Base-by-base conservation (phyloP, 2,888 invertebrate species). In the Eupithecia centaureata region DNA sequence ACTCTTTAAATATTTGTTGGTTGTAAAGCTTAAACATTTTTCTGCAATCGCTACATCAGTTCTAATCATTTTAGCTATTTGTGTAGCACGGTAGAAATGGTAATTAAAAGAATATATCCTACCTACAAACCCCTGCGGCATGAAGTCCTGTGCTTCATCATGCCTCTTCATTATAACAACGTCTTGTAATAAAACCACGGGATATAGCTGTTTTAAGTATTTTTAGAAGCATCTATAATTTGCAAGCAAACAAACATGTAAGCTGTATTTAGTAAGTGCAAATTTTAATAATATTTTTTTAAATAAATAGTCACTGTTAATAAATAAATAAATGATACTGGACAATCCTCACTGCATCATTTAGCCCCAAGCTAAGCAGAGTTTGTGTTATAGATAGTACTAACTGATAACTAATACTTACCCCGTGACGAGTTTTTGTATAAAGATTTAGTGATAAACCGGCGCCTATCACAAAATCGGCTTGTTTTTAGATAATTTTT, bases 1-100 rank as follows among this genome's bases (percentile, higher is more conserved):
- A 7, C 10, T 33, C 5, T 33, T 5, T 33, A 5, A 33, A 33
- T 42, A 42, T 5, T 5, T n/a, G 0, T 42, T 7, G 2, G 2
- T n/a, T 5, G 8, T n/a, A 10, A 10, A 22, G 38, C 18, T 33
- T 2, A 27, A 15, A 18, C 3, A 3, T 54, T 62, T 62, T 69
- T 68, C 80, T 89, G 86, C 81, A 5, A 63, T 76, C 88, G 7
- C 63, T 90, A 89, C 86, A 38, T 35, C 27, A 70, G 71, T 82
- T 86, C 88, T 89, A 89, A 90, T 90, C 87, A 89, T 87, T 89
- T 86, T 83, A 86, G 86, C 86, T 87, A 88, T 88, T 89, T 86
- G 89, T 89, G 88, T 88, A 87, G 84, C 80, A 81, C 83, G 78
- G 86, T 85, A 85, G 83, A 87, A 84, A 84, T 84, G 81, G 87